A percentile compares a stretch with the other conserved stretches of the same genome.
Conservation (phyloP, 2,888 invertebrate genomes). For the Melipona bicolor region DNA sequence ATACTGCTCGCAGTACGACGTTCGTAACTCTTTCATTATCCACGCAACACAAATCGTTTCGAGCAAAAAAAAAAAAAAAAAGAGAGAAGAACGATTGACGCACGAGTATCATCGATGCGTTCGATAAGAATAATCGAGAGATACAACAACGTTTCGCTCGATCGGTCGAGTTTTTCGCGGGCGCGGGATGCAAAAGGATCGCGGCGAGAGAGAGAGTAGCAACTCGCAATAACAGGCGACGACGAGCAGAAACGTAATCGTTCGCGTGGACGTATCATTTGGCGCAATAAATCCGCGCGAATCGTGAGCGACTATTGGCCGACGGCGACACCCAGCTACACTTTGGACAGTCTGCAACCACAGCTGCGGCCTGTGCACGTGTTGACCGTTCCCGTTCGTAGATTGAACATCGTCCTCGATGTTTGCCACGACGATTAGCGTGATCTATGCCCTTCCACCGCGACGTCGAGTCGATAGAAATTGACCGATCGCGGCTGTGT, state of each 20-base stretch:
- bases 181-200: slow-evolving; percentile 31
- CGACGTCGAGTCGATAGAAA: slow-evolving; percentile 18
- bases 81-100: slow-evolving; percentile 3
- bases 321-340: slow-evolving; percentile 53
- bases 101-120: slow-evolving; percentile 16
- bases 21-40: background rate
- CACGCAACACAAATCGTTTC: background rate
- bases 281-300: slow-evolving; percentile 65
- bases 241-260: slow-evolving; percentile 46
- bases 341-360: slow-evolving; percentile 44
- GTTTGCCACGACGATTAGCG: slow-evolving; percentile 39
- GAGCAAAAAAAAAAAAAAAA: background rate
- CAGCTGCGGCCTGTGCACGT: slow-evolving; percentile 53
- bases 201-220: slow-evolving; percentile 2
- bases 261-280: slow-evolving; percentile 66
- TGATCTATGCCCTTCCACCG: slow-evolving; percentile 53
- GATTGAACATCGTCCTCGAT: slow-evolving; percentile 47
- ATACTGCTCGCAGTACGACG: too few relatives aligned
- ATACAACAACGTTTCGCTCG: slow-evolving; percentile 23
- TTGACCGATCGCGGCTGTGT: background rate
- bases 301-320: slow-evolving; percentile 55
- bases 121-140: slow-evolving; percentile 8
- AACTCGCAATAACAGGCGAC: slow-evolving; percentile 31
- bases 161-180: slow-evolving; percentile 37
- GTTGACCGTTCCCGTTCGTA: slow-evolving; percentile 52